Evolutionary conservation across 2,797 vertebrate species (phyloP), one percentile per base, ranked within the genome.

Genomic region (Myotis findleyi): DNA sequence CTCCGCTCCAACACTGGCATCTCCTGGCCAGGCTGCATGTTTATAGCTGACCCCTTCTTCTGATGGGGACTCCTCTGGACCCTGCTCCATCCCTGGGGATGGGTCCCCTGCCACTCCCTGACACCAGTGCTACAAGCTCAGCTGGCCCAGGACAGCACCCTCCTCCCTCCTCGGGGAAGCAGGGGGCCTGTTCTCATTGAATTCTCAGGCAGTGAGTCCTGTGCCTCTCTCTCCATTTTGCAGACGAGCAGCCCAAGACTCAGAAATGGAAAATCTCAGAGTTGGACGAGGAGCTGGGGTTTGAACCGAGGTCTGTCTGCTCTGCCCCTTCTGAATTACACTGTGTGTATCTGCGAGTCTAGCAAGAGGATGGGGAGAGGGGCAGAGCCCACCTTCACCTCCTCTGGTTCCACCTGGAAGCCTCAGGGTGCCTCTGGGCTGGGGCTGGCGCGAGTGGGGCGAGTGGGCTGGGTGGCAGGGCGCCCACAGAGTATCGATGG

Each of bases 401-500:
- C 18, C 55, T 53, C 53, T 21, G 27, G 12, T 5, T 20, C 66
- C 44, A 7, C n/a, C 38, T 17, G 36, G 36, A 23, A 1, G 27
- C 44, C 38, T 38, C 18, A 2, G 21, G 7, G 27, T 6, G 13
- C 62, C 66, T 64, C 81, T 7, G 72, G 79, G 44, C 76, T 27
- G 49, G n/a, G 71, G 41, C 38, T 51, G 68, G 75, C 0, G 0
- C 0, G 0, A 25, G 86, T 20, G 25, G 62, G 38, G 11, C 12
- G n/a, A 86, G 72, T n/a, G 77, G 49, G 91, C 93, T 62, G 33
- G 49, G 89, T 1, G 1, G 96, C 73, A 10, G 36, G 79, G 95
- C 94, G 41, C 18, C 82, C 13, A 2, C 5, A 3, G 69, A 85
- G 75, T 95, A 25, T 51, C 53, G 96, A 97, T 68, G 91, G 57